A percentile compares a stretch with the other conserved stretches of the same genome.
phyloP scores from a whole-genome alignment of 2,797 vertebrate genomes.

The Knipowitschia caucasica region DNA sequence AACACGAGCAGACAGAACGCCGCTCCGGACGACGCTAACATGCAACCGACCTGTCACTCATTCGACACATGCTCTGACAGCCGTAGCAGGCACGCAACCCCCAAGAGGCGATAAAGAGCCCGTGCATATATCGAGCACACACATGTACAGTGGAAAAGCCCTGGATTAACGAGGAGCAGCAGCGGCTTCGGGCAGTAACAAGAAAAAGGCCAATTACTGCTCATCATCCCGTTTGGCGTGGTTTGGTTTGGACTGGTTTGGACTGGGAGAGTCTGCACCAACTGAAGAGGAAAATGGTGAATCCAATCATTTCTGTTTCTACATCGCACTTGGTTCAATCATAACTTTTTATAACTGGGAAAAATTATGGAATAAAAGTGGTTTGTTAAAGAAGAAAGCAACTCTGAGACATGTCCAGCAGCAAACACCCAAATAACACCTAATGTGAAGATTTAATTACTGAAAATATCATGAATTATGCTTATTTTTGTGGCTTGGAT shows the following conservation, averaged over 20 bases:
- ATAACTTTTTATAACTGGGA: conserved; percentile 18
- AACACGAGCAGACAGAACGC: conserved; percentile 3
- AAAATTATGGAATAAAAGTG: too few relatives aligned
- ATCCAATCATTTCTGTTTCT: conserved; percentile 56
- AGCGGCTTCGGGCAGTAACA: conserved; percentile 37
- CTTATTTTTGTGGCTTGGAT: too few relatives aligned
- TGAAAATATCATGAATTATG: too few relatives aligned
- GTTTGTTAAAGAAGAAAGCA: too few relatives aligned
- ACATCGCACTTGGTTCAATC: conserved; percentile 25
- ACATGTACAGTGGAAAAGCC: conserved; percentile 23
- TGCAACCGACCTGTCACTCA: conserved; percentile 30
- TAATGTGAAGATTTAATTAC: too few relatives aligned
- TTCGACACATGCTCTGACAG: conserved; percentile 62
- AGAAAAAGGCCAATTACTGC: conserved; percentile 62
- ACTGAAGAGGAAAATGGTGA: conserved; percentile 39
- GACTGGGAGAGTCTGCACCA: conserved; percentile 19
- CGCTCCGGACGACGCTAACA: conserved; percentile 9
- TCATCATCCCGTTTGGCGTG: conserved; percentile 35
- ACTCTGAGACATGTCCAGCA: too few relatives aligned
- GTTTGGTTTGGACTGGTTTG: conserved; percentile 38
- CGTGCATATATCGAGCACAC: too few relatives aligned
- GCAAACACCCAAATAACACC: too few relatives aligned
- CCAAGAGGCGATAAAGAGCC: conserved; percentile 66
- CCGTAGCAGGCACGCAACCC: conserved; percentile 49
- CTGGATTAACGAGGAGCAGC: conserved; percentile 62